These are phyloP conservation scores for Gonatopus flavifemur DNA, from an alignment of 1,140 invertebrate species.

Conservation along the genomic window DNA sequence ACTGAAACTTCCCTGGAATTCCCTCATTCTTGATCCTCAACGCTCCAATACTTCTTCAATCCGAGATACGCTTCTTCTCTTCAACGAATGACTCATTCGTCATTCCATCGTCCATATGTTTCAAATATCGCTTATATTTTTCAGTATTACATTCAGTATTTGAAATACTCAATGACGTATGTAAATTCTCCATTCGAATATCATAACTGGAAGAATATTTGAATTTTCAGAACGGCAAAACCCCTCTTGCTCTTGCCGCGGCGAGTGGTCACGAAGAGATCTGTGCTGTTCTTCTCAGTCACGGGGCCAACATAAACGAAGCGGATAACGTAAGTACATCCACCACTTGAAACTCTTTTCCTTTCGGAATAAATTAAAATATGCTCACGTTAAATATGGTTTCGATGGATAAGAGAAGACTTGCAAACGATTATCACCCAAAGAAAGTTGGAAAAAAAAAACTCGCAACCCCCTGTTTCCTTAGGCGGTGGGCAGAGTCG, in stretches of 20 bases:
- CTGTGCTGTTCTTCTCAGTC: constrained; percentile 36
- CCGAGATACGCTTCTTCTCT: no score
- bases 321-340: constrained; percentile 41
- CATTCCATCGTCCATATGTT: constrained; percentile 2
- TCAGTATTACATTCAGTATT: not conserved
- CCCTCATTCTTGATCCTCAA: no score
- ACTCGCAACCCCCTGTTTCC: not conserved
- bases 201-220: not conserved
- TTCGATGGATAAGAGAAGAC: not conserved
- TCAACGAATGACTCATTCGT: no score
- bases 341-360: not conserved
- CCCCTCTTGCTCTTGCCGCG: constrained; percentile 36
- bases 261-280: constrained; percentile 37
- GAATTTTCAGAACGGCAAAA: constrained; percentile 38
- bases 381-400: no score
- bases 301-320: constrained; percentile 37
- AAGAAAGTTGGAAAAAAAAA: no score
- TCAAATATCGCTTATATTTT: not conserved
- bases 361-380: not conserved
- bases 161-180: no score
- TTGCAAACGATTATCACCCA: no score
- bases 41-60: no score
- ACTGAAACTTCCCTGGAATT: no score
- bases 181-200: not conserved
- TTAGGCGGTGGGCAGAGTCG: not conserved